These are phyloP conservation scores for Momotus momota DNA, from an alignment of 2,797 vertebrate species.

Conservation along the genomic window DNA sequence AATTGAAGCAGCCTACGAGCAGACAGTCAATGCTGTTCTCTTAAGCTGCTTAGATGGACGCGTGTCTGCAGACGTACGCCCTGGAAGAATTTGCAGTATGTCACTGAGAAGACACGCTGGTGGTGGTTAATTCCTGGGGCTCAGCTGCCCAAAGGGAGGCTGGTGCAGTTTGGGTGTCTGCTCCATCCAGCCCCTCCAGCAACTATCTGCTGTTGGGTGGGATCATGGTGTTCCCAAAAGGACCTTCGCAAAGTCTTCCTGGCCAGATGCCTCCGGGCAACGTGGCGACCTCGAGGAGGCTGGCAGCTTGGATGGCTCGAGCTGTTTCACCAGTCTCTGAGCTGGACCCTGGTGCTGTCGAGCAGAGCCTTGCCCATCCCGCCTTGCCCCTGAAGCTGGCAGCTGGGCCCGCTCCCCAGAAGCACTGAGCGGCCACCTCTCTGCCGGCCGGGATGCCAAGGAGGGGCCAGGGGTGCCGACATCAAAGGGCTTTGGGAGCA, in stretches of 20 bases:
- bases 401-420: background rate
- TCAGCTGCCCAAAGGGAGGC: background rate
- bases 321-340: accelerated
- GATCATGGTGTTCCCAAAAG: background rate
- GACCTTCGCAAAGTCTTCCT: background rate
- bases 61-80: background rate
- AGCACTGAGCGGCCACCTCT: accelerated
- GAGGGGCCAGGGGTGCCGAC: background rate
- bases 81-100: background rate
- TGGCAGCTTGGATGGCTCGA: background rate
- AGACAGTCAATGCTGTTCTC: background rate
- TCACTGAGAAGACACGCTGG: accelerated
- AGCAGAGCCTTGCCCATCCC: background rate
- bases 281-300: accelerated
- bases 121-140: background rate
- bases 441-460: accelerated
- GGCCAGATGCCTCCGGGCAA: background rate
- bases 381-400: accelerated
- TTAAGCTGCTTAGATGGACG: background rate
- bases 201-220: background rate
- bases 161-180: background rate
- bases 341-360: background rate
- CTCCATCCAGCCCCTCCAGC: background rate
- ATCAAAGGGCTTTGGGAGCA: background rate
- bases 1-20: background rate